A percentile compares a stretch with the other conserved stretches of the same genome.
Conservation (phyloP, 2,888 invertebrate species). For the Leucoptera coffeella region DNA sequence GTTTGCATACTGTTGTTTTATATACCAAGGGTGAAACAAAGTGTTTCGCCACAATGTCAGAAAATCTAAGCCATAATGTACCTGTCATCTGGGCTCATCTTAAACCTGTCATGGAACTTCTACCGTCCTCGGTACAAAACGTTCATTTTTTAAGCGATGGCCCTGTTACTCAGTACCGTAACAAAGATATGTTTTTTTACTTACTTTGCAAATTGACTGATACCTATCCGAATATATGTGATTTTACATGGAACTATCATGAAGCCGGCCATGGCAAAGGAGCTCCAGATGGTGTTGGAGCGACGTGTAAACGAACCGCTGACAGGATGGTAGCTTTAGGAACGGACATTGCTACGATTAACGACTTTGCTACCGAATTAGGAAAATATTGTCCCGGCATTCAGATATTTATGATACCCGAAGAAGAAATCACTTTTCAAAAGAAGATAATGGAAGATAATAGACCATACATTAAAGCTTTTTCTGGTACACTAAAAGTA, state of each 20-base stretch:
- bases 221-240: conserved; percentile 6
- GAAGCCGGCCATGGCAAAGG: conserved; percentile 9
- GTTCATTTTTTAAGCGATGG: conserved; percentile 4
- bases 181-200: conserved; percentile 9
- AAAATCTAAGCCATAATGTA: conserved; percentile 7
- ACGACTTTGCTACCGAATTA: neutral
- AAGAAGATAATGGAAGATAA: conserved; percentile 8
- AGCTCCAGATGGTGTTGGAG: conserved; percentile 7
- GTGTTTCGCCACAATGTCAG: conserved; percentile 4
- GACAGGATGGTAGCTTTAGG: neutral
- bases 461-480: conserved; percentile 7
- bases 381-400: neutral
- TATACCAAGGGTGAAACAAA: conserved; percentile 6
- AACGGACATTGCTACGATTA: neutral
- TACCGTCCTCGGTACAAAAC: conserved; percentile 6
- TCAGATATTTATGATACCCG: neutral
- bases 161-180: conserved; percentile 9
- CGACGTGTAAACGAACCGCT: conserved; percentile 8
- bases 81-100: conserved; percentile 9
- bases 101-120: conserved; percentile 6
- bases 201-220: conserved; percentile 3
- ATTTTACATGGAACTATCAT: conserved; percentile 9
- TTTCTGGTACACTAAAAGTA: conserved; percentile 7
- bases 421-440: conserved; percentile 7
- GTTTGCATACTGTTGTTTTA: conserved; percentile 8